Evolutionary conservation across 2,113 vertebrate species (phyloP).

Genomic region (Pomatorhinus ruficollis): DNA sequence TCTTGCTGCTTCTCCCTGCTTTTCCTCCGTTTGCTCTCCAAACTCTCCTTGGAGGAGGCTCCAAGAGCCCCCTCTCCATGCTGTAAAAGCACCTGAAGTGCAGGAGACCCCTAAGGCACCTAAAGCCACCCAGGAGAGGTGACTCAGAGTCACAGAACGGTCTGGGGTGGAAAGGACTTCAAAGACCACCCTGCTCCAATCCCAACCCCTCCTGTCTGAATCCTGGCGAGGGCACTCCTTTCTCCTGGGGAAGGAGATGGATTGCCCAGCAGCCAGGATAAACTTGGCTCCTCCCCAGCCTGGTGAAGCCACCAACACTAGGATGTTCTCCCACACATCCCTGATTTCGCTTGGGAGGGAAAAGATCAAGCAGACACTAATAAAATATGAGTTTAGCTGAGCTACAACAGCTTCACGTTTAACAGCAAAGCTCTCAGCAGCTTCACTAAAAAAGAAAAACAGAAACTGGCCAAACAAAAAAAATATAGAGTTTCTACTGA

Average conservation of each 20-base stretch:
- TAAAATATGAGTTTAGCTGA: not conserved
- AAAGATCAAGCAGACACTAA: not conserved
- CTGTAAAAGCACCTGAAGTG: not conserved
- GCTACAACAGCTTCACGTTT: not conserved
- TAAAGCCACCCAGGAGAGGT: not conserved
- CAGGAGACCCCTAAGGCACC: not conserved
- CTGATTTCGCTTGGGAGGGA: not conserved
- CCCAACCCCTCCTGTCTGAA: not conserved
- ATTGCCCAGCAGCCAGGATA: not conserved
- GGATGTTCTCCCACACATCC: not conserved
- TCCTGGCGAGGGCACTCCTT: accelerated
- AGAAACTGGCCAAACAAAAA: not conserved
- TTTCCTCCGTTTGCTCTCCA: not conserved
- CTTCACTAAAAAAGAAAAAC: not conserved
- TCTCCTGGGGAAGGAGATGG: not conserved
- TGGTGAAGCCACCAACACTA: not conserved
- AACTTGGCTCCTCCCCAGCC: not conserved
- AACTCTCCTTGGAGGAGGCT: not conserved
- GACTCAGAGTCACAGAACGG: not conserved
- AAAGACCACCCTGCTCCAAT: not conserved
- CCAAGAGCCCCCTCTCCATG: not conserved
- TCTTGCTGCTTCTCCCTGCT: not conserved
- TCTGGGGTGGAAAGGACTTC: not conserved
- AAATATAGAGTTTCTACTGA: not conserved
- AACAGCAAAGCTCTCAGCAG: not conserved